A percentile compares a stretch with the other conserved stretches of the same genome.
Conservation (phyloP, 92 coral and sea anemone species). For the Palythoa heliodiscus region DNA sequence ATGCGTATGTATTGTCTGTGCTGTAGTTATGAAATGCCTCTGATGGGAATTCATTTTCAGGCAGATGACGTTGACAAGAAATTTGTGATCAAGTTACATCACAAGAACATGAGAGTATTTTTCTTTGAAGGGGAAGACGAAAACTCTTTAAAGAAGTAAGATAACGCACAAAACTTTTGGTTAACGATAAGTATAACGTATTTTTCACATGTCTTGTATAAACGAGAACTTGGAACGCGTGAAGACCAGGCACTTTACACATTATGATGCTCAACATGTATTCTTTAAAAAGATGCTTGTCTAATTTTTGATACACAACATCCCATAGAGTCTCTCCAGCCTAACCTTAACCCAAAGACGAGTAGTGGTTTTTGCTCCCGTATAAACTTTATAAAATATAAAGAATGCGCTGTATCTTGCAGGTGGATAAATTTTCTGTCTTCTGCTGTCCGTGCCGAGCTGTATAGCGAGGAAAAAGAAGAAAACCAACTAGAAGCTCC, state of each 20-base stretch:
- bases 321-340: too few relatives aligned
- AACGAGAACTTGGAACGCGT: too few relatives aligned
- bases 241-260: too few relatives aligned
- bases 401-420: not conserved
- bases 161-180: not conserved
- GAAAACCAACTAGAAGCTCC: not conserved
- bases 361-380: not conserved
- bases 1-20: not conserved
- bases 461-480: conserved; percentile 47
- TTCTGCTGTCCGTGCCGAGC: conserved; percentile 80
- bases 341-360: too few relatives aligned
- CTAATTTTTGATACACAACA: too few relatives aligned
- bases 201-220: too few relatives aligned
- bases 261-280: too few relatives aligned
- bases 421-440: conserved; percentile 86
- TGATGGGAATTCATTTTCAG: conserved; percentile 28
- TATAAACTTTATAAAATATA: not conserved
- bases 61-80: conserved; percentile 79
- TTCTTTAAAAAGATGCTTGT: too few relatives aligned
- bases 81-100: conserved; percentile 76
- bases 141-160: conserved; percentile 67
- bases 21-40: not conserved
- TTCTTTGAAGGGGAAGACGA: conserved; percentile 76
- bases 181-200: too few relatives aligned
- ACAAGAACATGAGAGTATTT: conserved; percentile 65